These are phyloP conservation scores for Sceloporus tristichus DNA, from an alignment of 2,113 vertebrate genomes.

Conservation along the genomic window DNA sequence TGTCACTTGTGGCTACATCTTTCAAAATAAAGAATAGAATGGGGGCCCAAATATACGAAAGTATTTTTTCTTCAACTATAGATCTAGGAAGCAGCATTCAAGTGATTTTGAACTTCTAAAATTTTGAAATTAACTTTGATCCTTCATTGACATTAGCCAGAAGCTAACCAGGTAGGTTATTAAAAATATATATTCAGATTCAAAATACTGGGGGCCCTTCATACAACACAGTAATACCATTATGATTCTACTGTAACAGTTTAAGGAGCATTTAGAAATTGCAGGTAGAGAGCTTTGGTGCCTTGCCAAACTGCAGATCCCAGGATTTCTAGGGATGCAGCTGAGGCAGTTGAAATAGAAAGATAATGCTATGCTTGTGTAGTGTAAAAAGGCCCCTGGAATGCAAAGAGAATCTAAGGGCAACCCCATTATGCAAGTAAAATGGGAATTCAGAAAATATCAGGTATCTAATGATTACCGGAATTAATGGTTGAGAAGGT, in stretches of 20 bases:
- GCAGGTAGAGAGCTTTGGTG: too few relatives aligned
- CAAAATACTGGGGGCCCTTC: neutral
- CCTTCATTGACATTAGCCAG: neutral
- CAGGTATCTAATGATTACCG: conserved; percentile 54
- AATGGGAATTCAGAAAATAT: conserved; percentile 14
- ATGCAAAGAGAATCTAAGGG: conserved; percentile 15
- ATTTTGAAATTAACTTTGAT: conserved; percentile 13
- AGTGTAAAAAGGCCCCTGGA: neutral
- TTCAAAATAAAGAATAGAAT: neutral
- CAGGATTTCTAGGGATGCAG: too few relatives aligned
- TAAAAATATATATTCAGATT: neutral
- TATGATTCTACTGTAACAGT: too few relatives aligned
- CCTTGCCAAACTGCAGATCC: too few relatives aligned
- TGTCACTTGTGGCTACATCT: neutral
- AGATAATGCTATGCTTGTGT: too few relatives aligned
- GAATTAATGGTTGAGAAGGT: conserved; percentile 45
- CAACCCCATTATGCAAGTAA: neutral
- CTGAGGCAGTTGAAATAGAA: too few relatives aligned
- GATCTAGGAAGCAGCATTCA: neutral
- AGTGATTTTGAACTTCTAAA: conserved; percentile 11
- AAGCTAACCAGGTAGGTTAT: neutral
- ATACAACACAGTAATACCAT: too few relatives aligned
- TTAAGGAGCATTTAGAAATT: too few relatives aligned
- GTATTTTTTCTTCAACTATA: neutral
- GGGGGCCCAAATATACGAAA: neutral